Conservation (phyloP, 2,888 invertebrate species). For the Miltochrista miniata region DNA sequence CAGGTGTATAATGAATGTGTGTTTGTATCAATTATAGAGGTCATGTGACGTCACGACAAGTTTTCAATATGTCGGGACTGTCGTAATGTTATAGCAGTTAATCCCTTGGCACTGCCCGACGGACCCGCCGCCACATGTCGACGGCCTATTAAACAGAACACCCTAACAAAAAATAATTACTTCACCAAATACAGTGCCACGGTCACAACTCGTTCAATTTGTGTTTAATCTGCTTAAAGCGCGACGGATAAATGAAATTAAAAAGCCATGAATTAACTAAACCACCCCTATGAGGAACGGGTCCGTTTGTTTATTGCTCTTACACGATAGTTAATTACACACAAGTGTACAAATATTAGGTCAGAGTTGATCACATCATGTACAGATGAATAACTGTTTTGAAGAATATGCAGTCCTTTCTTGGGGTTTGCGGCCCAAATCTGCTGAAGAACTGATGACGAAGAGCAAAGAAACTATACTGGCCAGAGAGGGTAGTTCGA, state of each 20-base stretch:
- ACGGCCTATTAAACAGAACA: slow-evolving; percentile 67
- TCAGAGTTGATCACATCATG: not conserved
- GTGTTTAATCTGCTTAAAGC: slow-evolving; percentile 45
- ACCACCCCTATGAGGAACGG: slow-evolving; percentile 31
- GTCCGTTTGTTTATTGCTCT: slow-evolving; percentile 22
- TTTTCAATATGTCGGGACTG: slow-evolving; percentile 58
- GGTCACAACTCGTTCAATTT: slow-evolving; percentile 61
- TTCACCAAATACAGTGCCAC: slow-evolving; percentile 64
- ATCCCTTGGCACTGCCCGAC: slow-evolving; percentile 33
- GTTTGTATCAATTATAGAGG: slow-evolving; percentile 36
- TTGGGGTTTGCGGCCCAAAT: too few relatives aligned
- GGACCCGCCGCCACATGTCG: slow-evolving; percentile 64
- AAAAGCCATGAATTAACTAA: slow-evolving; percentile 46
- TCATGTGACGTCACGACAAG: slow-evolving; percentile 46
- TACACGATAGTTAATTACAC: slow-evolving; percentile 7
- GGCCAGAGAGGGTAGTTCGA: too few relatives aligned
- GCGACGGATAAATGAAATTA: slow-evolving; percentile 44
- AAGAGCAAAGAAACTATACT: too few relatives aligned
- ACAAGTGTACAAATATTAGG: not conserved
- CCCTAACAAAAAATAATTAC: slow-evolving; percentile 79
- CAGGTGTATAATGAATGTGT: not conserved
- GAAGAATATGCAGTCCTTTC: too few relatives aligned
- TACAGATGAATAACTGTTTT: not conserved
- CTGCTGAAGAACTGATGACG: too few relatives aligned
- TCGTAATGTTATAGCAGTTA: slow-evolving; percentile 46